Percentiles rank a stretch among this genome's conserved stretches.
phyloP scores from a whole-genome alignment of 2,113 vertebrate species.

The Turdus rufiventris region DNA sequence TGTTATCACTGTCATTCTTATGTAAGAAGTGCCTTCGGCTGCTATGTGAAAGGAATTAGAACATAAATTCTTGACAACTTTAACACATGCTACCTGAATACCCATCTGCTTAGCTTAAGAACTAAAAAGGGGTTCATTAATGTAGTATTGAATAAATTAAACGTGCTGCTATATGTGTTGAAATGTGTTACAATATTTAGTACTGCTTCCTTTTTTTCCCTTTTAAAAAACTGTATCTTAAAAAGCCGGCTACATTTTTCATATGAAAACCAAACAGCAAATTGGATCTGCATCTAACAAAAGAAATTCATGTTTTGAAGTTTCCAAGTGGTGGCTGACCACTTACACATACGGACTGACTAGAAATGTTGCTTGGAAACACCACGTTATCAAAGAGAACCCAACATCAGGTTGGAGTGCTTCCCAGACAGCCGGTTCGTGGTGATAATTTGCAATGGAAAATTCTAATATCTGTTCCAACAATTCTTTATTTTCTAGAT shows the following conservation, averaged over 20 bases:
- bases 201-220: background rate
- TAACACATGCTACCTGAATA: slow-evolving; percentile 56
- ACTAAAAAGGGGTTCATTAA: slow-evolving; percentile 24
- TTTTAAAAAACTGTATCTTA: background rate
- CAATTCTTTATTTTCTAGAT: slow-evolving; percentile 61
- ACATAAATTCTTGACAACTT: slow-evolving; percentile 25
- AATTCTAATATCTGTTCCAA: slow-evolving; percentile 67
- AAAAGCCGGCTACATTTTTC: slow-evolving; percentile 33
- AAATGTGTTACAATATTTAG: background rate
- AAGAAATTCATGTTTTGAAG: slow-evolving; percentile 44
- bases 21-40: background rate
- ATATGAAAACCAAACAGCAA: slow-evolving; percentile 20
- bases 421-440: slow-evolving; percentile 67
- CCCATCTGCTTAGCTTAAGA: slow-evolving; percentile 38
- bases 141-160: background rate
- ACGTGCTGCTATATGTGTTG: background rate
- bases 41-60: slow-evolving; percentile 1
- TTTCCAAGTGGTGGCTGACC: slow-evolving; percentile 50
- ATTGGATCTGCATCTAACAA: slow-evolving; percentile 37
- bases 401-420: slow-evolving; percentile 66
- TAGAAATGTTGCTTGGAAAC: slow-evolving; percentile 65
- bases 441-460: slow-evolving; percentile 70
- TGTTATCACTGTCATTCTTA: background rate
- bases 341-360: background rate
- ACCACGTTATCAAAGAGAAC: slow-evolving; percentile 62